Percentiles rank a stretch among this genome's conserved stretches.
Conservation (phyloP, 2,113 vertebrate genomes). For the Anoura caudifer region DNA sequence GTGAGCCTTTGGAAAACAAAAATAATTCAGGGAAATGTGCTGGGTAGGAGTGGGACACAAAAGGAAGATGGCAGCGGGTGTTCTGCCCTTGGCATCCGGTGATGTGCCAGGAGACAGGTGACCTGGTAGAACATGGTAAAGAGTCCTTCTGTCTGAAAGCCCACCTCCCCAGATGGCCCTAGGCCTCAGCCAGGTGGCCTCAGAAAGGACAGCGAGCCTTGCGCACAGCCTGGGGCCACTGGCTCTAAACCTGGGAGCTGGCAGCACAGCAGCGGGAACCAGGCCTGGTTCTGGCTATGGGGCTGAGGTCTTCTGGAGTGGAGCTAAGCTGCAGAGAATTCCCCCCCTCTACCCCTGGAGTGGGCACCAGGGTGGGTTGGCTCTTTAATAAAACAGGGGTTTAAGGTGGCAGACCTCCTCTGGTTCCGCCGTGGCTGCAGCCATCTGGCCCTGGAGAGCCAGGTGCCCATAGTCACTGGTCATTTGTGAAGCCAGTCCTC, state of each 20-base stretch:
- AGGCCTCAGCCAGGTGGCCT: neutral
- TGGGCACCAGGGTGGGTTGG: neutral
- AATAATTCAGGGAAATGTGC: neutral
- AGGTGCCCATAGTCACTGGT: constrained; percentile 97
- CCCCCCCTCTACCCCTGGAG: neutral
- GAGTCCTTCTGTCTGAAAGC: neutral
- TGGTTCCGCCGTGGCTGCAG: constrained; percentile 95
- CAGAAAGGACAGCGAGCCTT: neutral
- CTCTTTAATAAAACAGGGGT: constrained; percentile 61
- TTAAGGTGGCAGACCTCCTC: constrained; percentile 90
- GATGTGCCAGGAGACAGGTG: neutral
- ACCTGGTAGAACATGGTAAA: neutral
- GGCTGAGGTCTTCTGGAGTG: neutral
- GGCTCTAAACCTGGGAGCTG: neutral
- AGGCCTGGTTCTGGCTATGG: neutral
- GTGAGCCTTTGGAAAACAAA: neutral
- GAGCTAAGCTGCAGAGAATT: neutral
- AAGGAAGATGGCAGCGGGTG: neutral
- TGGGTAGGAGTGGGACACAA: neutral
- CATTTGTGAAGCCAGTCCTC: constrained; percentile 97
- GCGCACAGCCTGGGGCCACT: neutral
- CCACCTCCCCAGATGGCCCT: neutral
- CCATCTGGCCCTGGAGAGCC: constrained; percentile 94
- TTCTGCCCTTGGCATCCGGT: neutral
- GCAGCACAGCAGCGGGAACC: neutral